Evolutionary conservation across 1,140 invertebrate genomes (phyloP), one percentile per base, ranked within the genome.

Genomic region (Telenomus remus): DNA sequence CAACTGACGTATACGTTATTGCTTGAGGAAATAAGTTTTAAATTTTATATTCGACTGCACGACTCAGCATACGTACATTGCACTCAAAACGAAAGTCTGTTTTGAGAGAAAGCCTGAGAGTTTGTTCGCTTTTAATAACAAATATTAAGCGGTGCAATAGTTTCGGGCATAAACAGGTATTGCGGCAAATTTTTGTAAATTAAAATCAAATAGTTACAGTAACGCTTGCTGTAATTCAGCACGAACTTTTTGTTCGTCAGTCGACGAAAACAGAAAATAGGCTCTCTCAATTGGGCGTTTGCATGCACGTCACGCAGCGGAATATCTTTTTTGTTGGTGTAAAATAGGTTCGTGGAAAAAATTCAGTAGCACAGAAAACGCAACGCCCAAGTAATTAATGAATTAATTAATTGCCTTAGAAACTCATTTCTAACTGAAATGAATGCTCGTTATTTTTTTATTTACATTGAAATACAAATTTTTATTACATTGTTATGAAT

Each of bases 331-430:
- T 53, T 60, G 35, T 53, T 43, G 47, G 46, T 16, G 56, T 55
- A 54, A 43, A 42, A 43, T 54, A 53, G 49, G 37, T 47, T 57
- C 48, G 54, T 51, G 64, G 34, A 69, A 55, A 68, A 60, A 54
- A 53, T 42, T 46, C 43, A 43, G 37, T 43, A 15, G 12, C 33
- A 14, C 51, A 11, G 16, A 1, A 56, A 53, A 49, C 15, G 47
- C 42, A 12, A 66, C 64, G 53, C 47, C 35, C 12, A 42, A 57
- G 64, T 54, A 57, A 50, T 57, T 68, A 53, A 59, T 68, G 51
- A 68, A 68, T 68, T 68, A 53, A 68, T 68, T 56, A 59, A 68
- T 68, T 59, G 54, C 55, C 55, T 49, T 35, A 47, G 13, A 48
- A 50, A 43, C 53, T 44, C 47, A 46, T 46, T 59, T 19, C 15